phyloP scores from a whole-genome alignment of 2,797 vertebrate species.

The Simalia tracyae region DNA sequence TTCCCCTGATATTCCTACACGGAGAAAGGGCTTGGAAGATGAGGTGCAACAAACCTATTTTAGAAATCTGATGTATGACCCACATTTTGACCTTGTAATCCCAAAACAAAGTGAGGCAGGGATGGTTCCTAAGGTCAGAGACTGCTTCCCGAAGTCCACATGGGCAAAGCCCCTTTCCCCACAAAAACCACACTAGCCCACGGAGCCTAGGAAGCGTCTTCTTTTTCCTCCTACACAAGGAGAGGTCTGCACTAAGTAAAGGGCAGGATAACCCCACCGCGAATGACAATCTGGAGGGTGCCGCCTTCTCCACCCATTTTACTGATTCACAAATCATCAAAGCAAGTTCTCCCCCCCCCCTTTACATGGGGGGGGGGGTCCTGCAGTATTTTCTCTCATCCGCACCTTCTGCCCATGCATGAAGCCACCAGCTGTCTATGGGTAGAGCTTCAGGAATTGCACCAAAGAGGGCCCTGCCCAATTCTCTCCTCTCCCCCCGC shows the following conservation, averaged over 20 bases:
- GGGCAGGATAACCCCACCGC: background rate
- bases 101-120: background rate
- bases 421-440: constrained; percentile 9
- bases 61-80: background rate
- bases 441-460: constrained; percentile 43
- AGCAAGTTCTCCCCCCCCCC: background rate
- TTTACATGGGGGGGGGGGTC: background rate
- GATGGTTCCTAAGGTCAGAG: background rate
- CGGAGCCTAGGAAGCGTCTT: background rate
- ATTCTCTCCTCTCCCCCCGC: background rate
- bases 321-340: background rate
- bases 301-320: background rate
- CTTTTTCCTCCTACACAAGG: background rate
- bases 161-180: background rate
- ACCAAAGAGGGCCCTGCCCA: constrained; percentile 3
- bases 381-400: background rate
- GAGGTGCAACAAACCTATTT: background rate
- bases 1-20: too few relatives aligned
- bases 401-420: constrained; percentile 7
- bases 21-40: background rate
- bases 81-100: background rate
- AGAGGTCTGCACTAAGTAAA: background rate
- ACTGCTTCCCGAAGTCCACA: background rate
- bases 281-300: background rate
- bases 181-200: background rate